Conservation (phyloP, 1,140 invertebrate species). For the Mycetomoellerius zeteki region DNA sequence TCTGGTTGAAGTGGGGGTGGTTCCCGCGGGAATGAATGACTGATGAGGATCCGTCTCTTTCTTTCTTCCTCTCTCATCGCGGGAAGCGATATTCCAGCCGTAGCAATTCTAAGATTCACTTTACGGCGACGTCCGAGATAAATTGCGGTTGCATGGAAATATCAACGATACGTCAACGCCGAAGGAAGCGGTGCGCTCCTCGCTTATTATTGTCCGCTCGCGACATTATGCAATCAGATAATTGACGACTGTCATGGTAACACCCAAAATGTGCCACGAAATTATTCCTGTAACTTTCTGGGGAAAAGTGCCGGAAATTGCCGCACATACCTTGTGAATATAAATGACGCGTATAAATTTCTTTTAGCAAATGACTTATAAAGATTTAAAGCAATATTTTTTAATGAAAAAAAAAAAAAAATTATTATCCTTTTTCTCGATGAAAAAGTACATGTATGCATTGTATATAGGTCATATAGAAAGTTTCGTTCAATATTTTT, state of each 20-base stretch:
- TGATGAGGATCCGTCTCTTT: constrained; percentile 68
- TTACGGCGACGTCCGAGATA: constrained; percentile 76
- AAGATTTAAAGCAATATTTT: constrained; percentile 20
- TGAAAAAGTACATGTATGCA: not conserved
- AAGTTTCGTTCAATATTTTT: not conserved
- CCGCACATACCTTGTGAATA: not conserved
- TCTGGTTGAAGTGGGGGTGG: constrained; percentile 29
- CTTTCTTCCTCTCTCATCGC: not conserved
- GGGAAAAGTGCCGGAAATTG: constrained; percentile 16
- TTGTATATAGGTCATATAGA: not conserved
- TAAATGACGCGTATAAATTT: not conserved
- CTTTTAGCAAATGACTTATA: not conserved
- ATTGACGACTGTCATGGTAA: constrained; percentile 56
- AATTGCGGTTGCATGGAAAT: constrained; percentile 79
- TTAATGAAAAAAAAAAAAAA: not conserved
- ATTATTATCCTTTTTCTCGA: not conserved
- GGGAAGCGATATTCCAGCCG: not conserved
- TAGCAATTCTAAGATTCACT: constrained; percentile 77
- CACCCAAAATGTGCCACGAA: constrained; percentile 21
- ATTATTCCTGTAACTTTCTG: constrained; percentile 38
- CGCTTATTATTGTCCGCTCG: constrained; percentile 45
- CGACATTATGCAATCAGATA: constrained; percentile 51
- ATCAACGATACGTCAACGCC: constrained; percentile 74
- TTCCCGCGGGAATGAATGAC: constrained; percentile 78
- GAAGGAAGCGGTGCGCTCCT: constrained; percentile 24